Evolutionary conservation across 2,113 vertebrate genomes (phyloP), one percentile per base, ranked within the genome.

Genomic region (Centrocercus urophasianus): DNA sequence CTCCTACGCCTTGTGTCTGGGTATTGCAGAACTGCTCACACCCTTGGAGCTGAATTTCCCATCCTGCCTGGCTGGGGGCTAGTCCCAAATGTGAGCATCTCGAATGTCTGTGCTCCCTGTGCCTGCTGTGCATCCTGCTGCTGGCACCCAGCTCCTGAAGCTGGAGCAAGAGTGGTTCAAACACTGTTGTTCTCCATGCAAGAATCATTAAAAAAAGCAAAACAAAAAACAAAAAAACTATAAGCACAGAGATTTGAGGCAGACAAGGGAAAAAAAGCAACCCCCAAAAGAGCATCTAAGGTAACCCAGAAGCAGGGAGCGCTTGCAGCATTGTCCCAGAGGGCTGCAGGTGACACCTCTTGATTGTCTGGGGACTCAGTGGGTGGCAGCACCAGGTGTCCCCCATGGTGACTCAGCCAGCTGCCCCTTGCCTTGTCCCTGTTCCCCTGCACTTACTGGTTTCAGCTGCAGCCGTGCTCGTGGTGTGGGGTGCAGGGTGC

Each of bases 391-490:
- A 67, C 38, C 0, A 3, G n/a, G 27, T 75, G 42, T 2, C 28
- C 16, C 18, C 61, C 0, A 0, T 34, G 36, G 34, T 0, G 4
- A 77, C 56, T 5, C 30, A 2, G 0, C 40, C 24, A 73, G 64
- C 16, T 70, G 48, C 15, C 19, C 34, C 21, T 64, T 92, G 24
- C 52, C 42, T 52, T 10, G 36, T 50, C 40, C 59, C 83, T 32
- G 40, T 42, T 15, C 42, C 47, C 50, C 70, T 50, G 38, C 95
- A 97, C 98, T 98, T 96, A 98, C 97, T 34, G 97, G 98, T 93
- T 98, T 97, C 57, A 98, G 98, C 97, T 95, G 96, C 75, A 97
- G 95, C 93, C 83, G 89, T 95, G 97, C 97, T 98, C 98, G 98
- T 98, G 93, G 88, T 73, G 67, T 3, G 5, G 70, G 74, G 83